phyloP scores from a whole-genome alignment of 2,888 invertebrate species.

The Philereme transversata region DNA sequence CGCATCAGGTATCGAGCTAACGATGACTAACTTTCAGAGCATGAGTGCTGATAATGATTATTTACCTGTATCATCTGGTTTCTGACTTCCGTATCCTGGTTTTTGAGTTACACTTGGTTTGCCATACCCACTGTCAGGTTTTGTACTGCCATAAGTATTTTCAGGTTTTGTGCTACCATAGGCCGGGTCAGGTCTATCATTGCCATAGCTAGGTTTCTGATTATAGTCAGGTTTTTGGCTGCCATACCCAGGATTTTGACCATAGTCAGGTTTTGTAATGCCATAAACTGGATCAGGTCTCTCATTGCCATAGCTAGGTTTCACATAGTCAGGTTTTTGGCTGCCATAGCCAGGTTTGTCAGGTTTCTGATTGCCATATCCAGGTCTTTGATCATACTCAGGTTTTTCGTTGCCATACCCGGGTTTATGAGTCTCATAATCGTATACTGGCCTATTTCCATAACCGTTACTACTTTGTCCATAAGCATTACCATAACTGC shows the following conservation, averaged over 20 bases:
- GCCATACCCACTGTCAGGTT: constrained; percentile 23
- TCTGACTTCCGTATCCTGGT: constrained; percentile 27
- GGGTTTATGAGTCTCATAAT: constrained; percentile 26
- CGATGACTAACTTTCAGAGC: no score
- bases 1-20: no score
- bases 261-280: constrained; percentile 17
- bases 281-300: constrained; percentile 14
- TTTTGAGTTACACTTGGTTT: constrained; percentile 16
- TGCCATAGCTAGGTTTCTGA: constrained; percentile 21
- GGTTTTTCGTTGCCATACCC: constrained; percentile 24
- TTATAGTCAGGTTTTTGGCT: constrained; percentile 23
- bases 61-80: constrained; percentile 26
- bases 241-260: constrained; percentile 28
- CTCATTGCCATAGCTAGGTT: constrained; percentile 25
- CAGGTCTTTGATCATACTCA: constrained; percentile 24
- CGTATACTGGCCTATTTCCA: constrained; percentile 24
- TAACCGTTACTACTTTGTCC: constrained; percentile 19
- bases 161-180: constrained; percentile 11
- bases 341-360: constrained; percentile 26
- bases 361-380: constrained; percentile 24
- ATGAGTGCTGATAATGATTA: no score
- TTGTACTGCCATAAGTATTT: constrained; percentile 16
- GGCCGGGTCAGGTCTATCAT: constrained; percentile 21
- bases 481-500: constrained; percentile 5
- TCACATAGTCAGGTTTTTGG: constrained; percentile 26